Conservation (phyloP, 2,113 vertebrate genomes). For the Passer montanus region DNA sequence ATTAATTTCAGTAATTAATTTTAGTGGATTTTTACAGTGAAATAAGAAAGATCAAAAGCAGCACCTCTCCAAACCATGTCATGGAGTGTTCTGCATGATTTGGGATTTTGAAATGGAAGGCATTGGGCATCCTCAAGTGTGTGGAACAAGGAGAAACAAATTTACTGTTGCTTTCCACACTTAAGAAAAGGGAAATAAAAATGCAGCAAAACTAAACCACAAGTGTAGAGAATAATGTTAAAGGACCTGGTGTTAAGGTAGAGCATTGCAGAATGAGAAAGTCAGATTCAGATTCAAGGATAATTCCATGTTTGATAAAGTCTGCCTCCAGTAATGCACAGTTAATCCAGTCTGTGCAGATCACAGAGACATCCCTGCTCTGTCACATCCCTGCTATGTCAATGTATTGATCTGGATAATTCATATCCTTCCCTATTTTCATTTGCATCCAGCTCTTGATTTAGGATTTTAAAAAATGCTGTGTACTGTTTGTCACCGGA, state of each 20-base stretch:
- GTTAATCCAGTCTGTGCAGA: neutral
- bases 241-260: neutral
- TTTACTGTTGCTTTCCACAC: neutral
- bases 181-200: neutral
- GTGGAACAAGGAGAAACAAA: neutral
- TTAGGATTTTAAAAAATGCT: neutral
- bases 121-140: fast-evolving
- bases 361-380: neutral
- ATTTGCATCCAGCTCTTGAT: neutral
- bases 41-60: neutral
- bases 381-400: neutral
- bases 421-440: neutral
- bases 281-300: neutral
- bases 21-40: neutral
- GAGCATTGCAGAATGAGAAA: neutral
- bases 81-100: neutral
- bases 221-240: neutral
- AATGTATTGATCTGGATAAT: neutral
- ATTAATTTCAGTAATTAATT: neutral
- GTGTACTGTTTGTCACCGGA: neutral
- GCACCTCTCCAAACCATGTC: neutral
- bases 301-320: neutral
- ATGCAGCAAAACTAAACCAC: neutral
- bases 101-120: neutral
- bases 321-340: neutral